These are phyloP conservation scores for Leguminivora glycinivorella DNA, from an alignment of 1,140 invertebrate genomes.

Conservation along the genomic window DNA sequence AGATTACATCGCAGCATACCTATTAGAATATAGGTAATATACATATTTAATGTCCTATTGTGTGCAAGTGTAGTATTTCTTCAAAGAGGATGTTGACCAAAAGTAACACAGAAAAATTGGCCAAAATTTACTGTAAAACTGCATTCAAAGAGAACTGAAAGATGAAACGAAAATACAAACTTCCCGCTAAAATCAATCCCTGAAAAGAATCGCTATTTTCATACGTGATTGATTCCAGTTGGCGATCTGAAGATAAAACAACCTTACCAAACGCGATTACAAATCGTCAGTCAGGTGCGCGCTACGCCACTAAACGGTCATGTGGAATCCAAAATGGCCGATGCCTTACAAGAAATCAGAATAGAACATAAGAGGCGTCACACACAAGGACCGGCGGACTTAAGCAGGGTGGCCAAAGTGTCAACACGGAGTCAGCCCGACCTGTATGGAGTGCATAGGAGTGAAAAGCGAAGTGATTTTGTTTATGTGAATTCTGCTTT, in stretches of 20 bases:
- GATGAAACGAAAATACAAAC: too few species aligned
- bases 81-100: too few species aligned
- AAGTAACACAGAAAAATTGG: too few species aligned
- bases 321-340: slow-evolving; percentile 6
- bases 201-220: background rate
- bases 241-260: background rate
- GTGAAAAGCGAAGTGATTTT: slow-evolving; percentile 42
- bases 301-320: background rate
- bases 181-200: too few species aligned
- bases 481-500: slow-evolving; percentile 61
- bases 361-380: slow-evolving; percentile 29
- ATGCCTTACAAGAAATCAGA: background rate
- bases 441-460: background rate
- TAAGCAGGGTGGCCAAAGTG: slow-evolving; percentile 24
- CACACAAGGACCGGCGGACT: slow-evolving; percentile 8
- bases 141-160: too few species aligned
- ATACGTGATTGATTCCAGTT: background rate
- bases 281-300: slow-evolving; percentile 1
- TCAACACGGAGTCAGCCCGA: slow-evolving; percentile 31
- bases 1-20: too few species aligned
- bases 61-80: too few species aligned
- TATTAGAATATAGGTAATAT: too few species aligned
- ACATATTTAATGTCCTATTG: too few species aligned
- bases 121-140: too few species aligned
- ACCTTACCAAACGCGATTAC: background rate